These are phyloP conservation scores for Bambusicola thoracicus DNA, from an alignment of 2,113 vertebrate genomes.

Conservation along the genomic window DNA sequence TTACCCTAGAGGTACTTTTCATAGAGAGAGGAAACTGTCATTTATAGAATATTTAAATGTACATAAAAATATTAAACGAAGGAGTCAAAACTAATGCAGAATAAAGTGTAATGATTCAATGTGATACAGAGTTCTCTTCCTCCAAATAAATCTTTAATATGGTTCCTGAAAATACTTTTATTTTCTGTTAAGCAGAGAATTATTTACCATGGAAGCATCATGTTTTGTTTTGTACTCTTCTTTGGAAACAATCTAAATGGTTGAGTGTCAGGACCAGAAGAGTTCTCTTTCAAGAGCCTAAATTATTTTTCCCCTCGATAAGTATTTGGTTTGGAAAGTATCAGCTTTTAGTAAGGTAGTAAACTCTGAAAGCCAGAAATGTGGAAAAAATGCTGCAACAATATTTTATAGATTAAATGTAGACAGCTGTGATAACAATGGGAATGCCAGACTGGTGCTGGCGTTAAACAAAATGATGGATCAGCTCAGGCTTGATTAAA, in stretches of 20 bases:
- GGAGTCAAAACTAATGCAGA: conserved; percentile 3
- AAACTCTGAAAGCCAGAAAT: conserved; percentile 21
- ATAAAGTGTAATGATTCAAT: neutral
- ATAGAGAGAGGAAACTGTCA: neutral
- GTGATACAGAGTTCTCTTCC: neutral
- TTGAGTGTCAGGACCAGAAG: neutral
- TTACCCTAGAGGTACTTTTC: neutral
- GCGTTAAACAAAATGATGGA: conserved; percentile 19
- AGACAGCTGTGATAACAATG: neutral
- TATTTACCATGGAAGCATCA: neutral
- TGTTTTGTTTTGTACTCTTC: conserved; percentile 6
- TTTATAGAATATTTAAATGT: neutral
- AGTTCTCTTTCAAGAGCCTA: neutral
- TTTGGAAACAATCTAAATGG: conserved; percentile 16
- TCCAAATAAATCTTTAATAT: neutral
- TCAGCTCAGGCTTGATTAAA: neutral
- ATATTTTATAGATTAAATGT: conserved; percentile 35
- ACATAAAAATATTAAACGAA: neutral
- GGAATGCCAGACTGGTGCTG: neutral
- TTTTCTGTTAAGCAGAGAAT: neutral
- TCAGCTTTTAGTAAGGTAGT: neutral
- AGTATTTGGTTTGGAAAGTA: neutral
- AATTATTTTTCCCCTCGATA: conserved; percentile 17
- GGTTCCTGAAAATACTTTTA: neutral
- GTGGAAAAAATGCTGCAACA: neutral